Conservation (phyloP, 2,888 invertebrate species). For the Maniola hyperantus region DNA sequence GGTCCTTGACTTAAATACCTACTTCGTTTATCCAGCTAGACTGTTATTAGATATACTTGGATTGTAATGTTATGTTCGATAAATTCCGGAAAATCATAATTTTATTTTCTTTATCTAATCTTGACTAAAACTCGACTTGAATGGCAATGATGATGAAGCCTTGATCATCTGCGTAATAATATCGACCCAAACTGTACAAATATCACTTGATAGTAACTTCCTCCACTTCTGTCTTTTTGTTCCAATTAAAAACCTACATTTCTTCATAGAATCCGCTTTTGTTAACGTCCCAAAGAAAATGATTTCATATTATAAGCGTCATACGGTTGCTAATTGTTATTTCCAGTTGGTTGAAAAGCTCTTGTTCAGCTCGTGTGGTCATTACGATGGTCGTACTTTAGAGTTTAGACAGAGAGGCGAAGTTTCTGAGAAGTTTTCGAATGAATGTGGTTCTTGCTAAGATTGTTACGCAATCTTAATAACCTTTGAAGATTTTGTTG, state of each 20-base stretch:
- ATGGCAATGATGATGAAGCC: neutral
- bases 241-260: neutral
- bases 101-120: too few relatives aligned
- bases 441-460: slow-evolving; percentile 65
- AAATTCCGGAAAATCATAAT: too few relatives aligned
- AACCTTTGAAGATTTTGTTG: slow-evolving; percentile 44
- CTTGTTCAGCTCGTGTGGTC: slow-evolving; percentile 36
- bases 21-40: too few relatives aligned
- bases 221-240: neutral
- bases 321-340: slow-evolving; percentile 7
- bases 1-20: too few relatives aligned
- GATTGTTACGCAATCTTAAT: slow-evolving; percentile 59
- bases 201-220: neutral
- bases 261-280: neutral
- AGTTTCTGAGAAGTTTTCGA: slow-evolving; percentile 65
- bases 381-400: slow-evolving; percentile 50
- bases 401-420: slow-evolving; percentile 53
- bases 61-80: too few relatives aligned
- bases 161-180: neutral
- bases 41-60: too few relatives aligned
- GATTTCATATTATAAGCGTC: neutral
- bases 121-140: too few relatives aligned
- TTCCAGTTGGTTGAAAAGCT: slow-evolving; percentile 13
- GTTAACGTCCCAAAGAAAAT: slow-evolving; percentile 3
- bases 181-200: neutral